Base-by-base conservation (phyloP, 2,113 vertebrate genomes). In the Emydocephalus ijimae region DNA sequence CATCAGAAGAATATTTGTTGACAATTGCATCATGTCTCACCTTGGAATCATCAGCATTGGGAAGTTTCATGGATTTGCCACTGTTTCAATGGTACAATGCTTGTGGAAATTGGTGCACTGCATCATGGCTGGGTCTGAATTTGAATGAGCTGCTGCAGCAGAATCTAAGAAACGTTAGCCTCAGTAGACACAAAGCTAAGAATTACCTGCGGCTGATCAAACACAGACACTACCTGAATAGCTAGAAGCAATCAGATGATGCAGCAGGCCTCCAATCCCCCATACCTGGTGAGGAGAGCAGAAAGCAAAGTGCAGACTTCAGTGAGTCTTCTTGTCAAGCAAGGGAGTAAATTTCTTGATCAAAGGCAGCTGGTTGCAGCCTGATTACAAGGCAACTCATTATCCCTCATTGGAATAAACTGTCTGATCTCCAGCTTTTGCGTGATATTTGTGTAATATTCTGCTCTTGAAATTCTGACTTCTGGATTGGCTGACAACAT, bases 41-140 rank as follows among this genome's bases (percentile, higher is more conserved):
- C 85, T 52, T 87, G 92, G 87, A 92, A 89, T 45, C 12, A 10
- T 92, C 92, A 20, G 7, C 86, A 89, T 56, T 29, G 4, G 93
- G 86, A 59, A 0, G 23, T 5, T 59, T 92, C 43, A 1, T 48
- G 43, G 90, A 87, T 89, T 95, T 15, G 34, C n/a, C 21, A 56
- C 2, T 90, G 9, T 11, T 34, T 81, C 0, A 1, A 5, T 48
- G 57, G 14, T 43, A 55, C n/a, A 3, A 88, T 48, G 29, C 48
- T 20, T 48, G 8, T 24, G 48, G 20, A 88, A 52, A 54, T 88
- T 26, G 56, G 5, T 54, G 12, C 29, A 26, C 23, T 15, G 9
- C 18, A 9, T 50, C 29, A 64, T 69, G 64, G 29, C 14, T 69
- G 29, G 64, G 64, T 69, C 29, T 69, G 64, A 5, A 69, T 69